A percentile compares a stretch with the other conserved stretches of the same genome.
These are phyloP conservation scores for Onthophagus sagittarius DNA, from an alignment of 2,888 invertebrate species.

Conservation along the genomic window DNA sequence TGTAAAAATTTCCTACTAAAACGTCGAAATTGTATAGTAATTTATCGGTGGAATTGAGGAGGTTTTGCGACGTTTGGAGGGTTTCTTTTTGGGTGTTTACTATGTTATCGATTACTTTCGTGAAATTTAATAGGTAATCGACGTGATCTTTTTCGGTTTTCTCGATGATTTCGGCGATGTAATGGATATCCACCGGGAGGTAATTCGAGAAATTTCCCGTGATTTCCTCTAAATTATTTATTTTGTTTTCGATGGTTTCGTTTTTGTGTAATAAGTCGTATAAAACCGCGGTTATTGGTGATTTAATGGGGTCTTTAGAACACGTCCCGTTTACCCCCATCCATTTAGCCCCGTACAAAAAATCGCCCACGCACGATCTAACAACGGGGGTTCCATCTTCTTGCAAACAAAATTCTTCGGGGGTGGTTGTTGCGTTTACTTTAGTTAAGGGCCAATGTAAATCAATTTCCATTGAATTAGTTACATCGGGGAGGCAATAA, in stretches of 20 bases:
- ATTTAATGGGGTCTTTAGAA: constrained; percentile 17
- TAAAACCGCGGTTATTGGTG: constrained; percentile 21
- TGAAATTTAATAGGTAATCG: constrained; percentile 22
- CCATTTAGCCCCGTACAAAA: constrained; percentile 55
- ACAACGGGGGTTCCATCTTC: constrained; percentile 55
- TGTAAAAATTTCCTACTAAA: constrained; percentile 26
- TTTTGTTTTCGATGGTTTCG: constrained; percentile 2
- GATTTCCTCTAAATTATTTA: constrained; percentile 14
- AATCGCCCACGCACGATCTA: constrained; percentile 54
- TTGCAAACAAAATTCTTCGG: constrained; percentile 55
- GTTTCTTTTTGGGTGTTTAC: constrained; percentile 25
- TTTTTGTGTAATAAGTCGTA: constrained; percentile 30
- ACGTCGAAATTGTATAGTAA: constrained; percentile 32
- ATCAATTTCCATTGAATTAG: constrained; percentile 9
- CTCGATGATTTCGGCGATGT: constrained; percentile 25
- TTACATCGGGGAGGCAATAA: constrained; percentile 16
- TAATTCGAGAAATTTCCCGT: constrained; percentile 19
- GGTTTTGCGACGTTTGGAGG: constrained; percentile 29
- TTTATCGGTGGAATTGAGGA: constrained; percentile 32
- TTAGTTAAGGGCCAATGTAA: constrained; percentile 49
- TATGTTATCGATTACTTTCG: constrained; percentile 27
- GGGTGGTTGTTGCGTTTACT: constrained; percentile 52
- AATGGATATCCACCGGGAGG: constrained; percentile 24
- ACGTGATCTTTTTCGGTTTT: constrained; percentile 20
- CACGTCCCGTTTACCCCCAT: constrained; percentile 39